Percentiles rank a stretch among this genome's conserved stretches.
Conservation (phyloP, 2,797 vertebrate species). For the Etheostoma nigrum region DNA sequence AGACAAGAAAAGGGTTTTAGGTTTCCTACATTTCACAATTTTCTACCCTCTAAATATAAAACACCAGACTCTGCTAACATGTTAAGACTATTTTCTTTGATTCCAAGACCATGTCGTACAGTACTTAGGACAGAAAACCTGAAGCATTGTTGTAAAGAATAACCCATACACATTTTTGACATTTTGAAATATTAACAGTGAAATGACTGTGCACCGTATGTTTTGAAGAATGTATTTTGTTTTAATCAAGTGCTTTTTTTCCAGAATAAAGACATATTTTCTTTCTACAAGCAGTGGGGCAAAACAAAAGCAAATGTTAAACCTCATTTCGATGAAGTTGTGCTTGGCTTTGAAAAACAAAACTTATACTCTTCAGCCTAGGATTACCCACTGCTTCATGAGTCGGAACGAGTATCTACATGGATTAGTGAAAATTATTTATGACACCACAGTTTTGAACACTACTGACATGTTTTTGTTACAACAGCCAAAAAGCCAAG, state of each 20-base stretch:
- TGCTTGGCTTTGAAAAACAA: conserved; percentile 76
- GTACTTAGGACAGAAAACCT: conserved; percentile 42
- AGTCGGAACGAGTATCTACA: conserved; percentile 76
- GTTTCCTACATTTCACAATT: conserved; percentile 28
- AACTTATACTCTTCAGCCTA: conserved; percentile 54
- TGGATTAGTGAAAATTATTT: conserved; percentile 70
- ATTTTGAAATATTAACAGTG: conserved; percentile 74
- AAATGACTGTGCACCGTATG: conserved; percentile 68
- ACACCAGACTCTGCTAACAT: conserved; percentile 27
- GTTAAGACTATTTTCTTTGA: conserved; percentile 34
- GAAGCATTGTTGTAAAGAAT: conserved; percentile 47
- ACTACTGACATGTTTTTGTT: conserved; percentile 65
- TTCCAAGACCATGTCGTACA: conserved; percentile 60
- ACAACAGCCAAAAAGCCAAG: conserved; percentile 54
- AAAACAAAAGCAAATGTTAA: conserved; percentile 80
- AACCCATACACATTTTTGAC: conserved; percentile 60
- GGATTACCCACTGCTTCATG: conserved; percentile 69
- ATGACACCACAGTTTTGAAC: conserved; percentile 71
- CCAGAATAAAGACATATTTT: conserved; percentile 62
- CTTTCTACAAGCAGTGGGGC: conserved; percentile 57
- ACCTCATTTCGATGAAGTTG: conserved; percentile 70
- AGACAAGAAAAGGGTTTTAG: conserved; percentile 13
- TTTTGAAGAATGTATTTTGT: conserved; percentile 37
- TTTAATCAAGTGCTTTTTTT: conserved; percentile 59
- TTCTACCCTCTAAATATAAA: conserved; percentile 27